Evolutionary conservation across 2,113 vertebrate species (phyloP), one percentile per base, ranked within the genome.

Genomic region (Xenopus laevis): DNA sequence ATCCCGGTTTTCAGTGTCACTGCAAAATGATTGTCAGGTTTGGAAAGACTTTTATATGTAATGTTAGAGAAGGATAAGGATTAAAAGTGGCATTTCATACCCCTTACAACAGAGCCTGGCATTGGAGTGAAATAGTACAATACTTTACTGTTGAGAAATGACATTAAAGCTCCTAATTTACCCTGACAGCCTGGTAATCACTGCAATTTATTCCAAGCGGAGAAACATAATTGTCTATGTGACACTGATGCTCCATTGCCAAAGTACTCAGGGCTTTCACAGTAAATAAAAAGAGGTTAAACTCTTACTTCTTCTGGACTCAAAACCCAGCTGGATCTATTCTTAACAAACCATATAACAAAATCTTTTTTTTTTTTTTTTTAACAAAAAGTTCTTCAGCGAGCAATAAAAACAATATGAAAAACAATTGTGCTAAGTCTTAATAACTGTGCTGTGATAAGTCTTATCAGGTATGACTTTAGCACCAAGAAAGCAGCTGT

Each of bases 161-260:
- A 68, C 65, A 75, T 75, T 75, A 68, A 59, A 46, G 52, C 30
- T 69, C 45, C 64, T 75, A 75, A 75, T 69, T 60, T 27, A 13
- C 60, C 65, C 73, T 75, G 73, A 68, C 73, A 75, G 58, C 60
- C 57, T 12, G 57, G 45, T 75, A 75, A 75, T 75, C 73, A 75
- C 23, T 69, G 57, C 57, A 68, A 75, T 75, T 69, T 75, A 68
- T 69, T 75, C 73, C 46, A 46, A 60, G 65, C 57, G 7, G 57
- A 50, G 58, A 45, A 16, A 12, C 47, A 47, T 75, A 68, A 75
- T 75, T 75, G 65, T 13, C 65, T 12, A n/a, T 23, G 53, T 75
- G 23, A 57, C 46, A 21, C 20, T 61, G 60, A 47, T 11, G 21
- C 50, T 4, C 46, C 21, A 20, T 64, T 55, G 17, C n/a, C 50